phyloP scores from a whole-genome alignment of 1,140 invertebrate species.

The Drosophila bocqueti region DNA sequence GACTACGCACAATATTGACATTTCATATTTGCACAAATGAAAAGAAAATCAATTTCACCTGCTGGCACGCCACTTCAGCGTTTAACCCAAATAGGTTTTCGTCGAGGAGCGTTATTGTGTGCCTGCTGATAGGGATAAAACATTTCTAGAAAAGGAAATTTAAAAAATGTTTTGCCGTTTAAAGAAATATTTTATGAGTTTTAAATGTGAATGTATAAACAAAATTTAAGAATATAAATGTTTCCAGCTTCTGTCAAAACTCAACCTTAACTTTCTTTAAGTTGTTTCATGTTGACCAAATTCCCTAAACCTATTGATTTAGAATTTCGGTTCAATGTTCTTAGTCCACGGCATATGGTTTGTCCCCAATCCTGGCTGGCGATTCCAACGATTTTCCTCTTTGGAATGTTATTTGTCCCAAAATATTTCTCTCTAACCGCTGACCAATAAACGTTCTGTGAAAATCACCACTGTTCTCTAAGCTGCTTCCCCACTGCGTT shows the following conservation, averaged over 20 bases:
- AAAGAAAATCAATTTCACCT: constrained; percentile 85
- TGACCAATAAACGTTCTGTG: constrained; percentile 20
- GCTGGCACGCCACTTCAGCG: constrained; percentile 76
- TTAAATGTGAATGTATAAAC: no score
- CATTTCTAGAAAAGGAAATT: background rate
- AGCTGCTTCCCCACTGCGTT: constrained; percentile 10
- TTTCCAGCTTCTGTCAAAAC: no score
- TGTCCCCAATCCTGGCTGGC: constrained; percentile 10
- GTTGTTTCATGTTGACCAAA: background rate
- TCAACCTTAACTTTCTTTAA: background rate
- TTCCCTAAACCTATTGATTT: background rate
- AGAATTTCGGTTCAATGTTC: background rate
- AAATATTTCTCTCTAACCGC: constrained; percentile 8
- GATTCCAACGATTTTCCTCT: constrained; percentile 21
- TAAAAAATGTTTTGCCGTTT: background rate
- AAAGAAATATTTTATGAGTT: background rate
- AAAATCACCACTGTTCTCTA: constrained; percentile 4
- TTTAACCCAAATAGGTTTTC: constrained; percentile 74
- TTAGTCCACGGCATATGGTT: background rate
- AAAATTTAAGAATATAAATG: background rate
- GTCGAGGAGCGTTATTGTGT: constrained; percentile 30
- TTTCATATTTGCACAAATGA: constrained; percentile 85
- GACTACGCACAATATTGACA: constrained; percentile 82
- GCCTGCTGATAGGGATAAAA: background rate
- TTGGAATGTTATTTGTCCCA: constrained; percentile 14